A percentile compares a stretch with the other conserved stretches of the same genome.
Conservation (phyloP, 2,113 vertebrate species). For the Halcyon malimbica region DNA sequence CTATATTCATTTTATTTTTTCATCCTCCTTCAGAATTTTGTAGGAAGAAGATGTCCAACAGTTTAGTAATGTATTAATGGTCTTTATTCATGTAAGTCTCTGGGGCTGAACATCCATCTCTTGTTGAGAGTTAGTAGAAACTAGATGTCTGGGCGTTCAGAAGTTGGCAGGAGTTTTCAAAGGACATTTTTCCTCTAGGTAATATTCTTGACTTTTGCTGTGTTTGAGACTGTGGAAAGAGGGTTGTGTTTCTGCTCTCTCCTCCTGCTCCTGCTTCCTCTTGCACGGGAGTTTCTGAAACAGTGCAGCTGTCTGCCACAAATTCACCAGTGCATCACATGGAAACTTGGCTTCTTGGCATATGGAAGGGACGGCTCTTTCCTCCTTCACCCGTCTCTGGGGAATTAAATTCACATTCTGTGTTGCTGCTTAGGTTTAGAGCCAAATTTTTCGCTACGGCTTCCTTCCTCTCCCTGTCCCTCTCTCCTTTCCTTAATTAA, state of each 20-base stretch:
- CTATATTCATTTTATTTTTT: background rate
- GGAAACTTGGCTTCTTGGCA: conserved; percentile 37
- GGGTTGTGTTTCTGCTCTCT: background rate
- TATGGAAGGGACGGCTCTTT: background rate
- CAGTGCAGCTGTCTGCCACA: background rate
- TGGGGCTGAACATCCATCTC: background rate
- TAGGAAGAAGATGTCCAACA: background rate
- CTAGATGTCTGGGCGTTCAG: background rate
- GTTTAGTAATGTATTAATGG: background rate
- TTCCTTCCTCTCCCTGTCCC: background rate
- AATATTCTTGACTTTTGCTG: conserved; percentile 5
- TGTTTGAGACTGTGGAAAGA: conserved; percentile 2
- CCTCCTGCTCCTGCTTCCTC: background rate
- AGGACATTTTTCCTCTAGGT: background rate
- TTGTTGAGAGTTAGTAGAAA: background rate
- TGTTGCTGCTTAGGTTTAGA: background rate
- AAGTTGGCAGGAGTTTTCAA: background rate
- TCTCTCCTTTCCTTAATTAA: background rate
- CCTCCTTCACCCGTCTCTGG: background rate
- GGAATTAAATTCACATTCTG: conserved; percentile 5
- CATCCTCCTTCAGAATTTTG: background rate
- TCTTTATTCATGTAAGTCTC: background rate
- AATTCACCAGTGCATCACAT: fast-evolving
- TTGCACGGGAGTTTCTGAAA: background rate
- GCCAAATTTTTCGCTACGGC: background rate